Conservation (phyloP, 2,797 vertebrate genomes). For the Scyliorhinus canicula region DNA sequence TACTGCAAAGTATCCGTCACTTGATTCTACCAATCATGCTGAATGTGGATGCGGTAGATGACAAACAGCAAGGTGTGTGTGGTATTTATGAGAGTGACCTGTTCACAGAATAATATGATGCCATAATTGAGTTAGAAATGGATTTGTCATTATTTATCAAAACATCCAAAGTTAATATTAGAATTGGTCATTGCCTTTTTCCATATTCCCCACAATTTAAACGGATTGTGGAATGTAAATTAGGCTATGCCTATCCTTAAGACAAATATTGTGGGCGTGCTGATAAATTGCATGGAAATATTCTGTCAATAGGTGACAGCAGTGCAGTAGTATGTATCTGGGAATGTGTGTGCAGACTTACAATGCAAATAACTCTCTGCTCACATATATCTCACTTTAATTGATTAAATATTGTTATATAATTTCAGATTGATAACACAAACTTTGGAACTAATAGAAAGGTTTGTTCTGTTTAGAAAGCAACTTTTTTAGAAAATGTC, state of each 20-base stretch:
- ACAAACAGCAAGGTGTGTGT: neutral
- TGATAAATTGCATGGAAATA: constrained; percentile 2
- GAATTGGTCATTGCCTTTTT: neutral
- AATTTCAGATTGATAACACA: neutral
- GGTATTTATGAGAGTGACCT: neutral
- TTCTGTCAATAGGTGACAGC: neutral
- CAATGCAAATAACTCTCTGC: neutral
- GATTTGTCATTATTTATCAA: neutral
- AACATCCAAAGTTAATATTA: neutral
- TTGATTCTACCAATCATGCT: neutral
- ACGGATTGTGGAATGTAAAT: neutral
- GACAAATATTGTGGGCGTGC: neutral
- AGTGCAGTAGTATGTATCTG: neutral
- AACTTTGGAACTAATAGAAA: constrained; percentile 13
- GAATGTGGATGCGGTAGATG: neutral
- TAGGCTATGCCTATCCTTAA: neutral
- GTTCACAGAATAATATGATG: neutral
- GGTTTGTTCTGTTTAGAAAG: constrained; percentile 25
- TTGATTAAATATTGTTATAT: constrained; percentile 27
- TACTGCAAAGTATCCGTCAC: neutral
- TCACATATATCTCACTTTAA: neutral
- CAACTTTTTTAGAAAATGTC: neutral
- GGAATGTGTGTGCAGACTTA: neutral
- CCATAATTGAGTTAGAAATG: neutral
- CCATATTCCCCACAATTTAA: neutral